Base-by-base conservation (phyloP, 2,888 invertebrate genomes). In the Melipona beecheii region DNA sequence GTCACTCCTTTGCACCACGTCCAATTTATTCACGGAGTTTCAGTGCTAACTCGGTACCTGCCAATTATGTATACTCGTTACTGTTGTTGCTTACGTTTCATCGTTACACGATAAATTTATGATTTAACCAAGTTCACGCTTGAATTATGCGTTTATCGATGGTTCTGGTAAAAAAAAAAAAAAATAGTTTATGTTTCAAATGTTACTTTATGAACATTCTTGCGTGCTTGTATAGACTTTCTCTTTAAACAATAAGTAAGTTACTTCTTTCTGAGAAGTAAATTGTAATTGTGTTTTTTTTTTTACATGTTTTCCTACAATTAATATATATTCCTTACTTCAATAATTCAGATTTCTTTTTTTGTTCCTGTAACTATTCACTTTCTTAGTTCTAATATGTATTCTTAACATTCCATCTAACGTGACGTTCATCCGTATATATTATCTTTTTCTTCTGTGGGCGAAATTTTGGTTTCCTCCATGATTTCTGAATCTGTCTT, bases 11-110 rank as follows among this genome's bases (percentile, higher is more conserved):
- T 86, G 81, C 81, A 75, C 75, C 78, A 84, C 68, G 80, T 86
- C 86, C 80, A 89, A 88, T 86, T 89, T 89, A 89, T 89, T 89
- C 89, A 88, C 86, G 83, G 89, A 82, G 79, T 72, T 84, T 86
- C 79, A 72, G 66, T 64, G 72, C 85, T 87, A 81, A 87, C 86
- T 82, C 80, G 75, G 79, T 77, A 81, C 78, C 82, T 85, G 82
- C 86, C 84, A 89, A 87, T 88, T 89, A 88, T 75, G 82, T 27
- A 64, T 54, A 85, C 84, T 85, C 80, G 83, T 85, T 82, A 89
- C 81, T 83, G 72, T 82, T 89, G 82, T 86, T 75, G 71, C 84
- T 78, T 52, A 50, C 75, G 75, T 50, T 69, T 80, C 80, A 76
- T 75, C 77, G 76, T 75, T 49, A 36, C 27, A 64, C 60, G 66